Base-by-base conservation (phyloP, 30 jellyfish, hydroid and myxozoan species). In the Aurelia coerulea region DNA sequence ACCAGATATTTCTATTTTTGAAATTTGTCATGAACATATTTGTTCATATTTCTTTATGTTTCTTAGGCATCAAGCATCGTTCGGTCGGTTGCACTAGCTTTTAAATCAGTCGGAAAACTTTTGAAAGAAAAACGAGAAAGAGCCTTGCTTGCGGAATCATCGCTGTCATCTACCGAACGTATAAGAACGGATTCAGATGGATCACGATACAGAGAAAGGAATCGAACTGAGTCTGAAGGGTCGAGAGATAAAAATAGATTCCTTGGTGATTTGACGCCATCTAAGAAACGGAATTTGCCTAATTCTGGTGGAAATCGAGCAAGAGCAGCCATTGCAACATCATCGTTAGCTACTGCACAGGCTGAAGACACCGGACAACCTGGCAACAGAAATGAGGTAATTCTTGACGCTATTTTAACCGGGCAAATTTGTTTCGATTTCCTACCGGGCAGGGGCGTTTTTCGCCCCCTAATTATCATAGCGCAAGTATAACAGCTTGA, bases 31-130 rank as follows among this genome's bases (percentile, higher is more conserved):
- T 39, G 9, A 9, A 39, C 6, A 39, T 3, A 39, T 39, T 39
- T 6, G 0, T 42, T 4, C 56, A 6, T 46, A 9, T 46, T 46
- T 46, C 15, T 35, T 1, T 31, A 5, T 67, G 1, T 4, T 52
- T 64, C 42, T 3, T 39, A 90, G 97, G 96, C 95, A 11, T 83
- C 94, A 67, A 83, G 95, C 70, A 94, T 94, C 65, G 97, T 90
- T 10, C 90, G 97, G 1, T 79, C 97, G 16, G 96, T 94, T 31
- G 98, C 98, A 34, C 79, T 94, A 11, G 90, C 97, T 16, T 94
- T 94, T 80, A 86, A 93, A 62, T 94, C 97, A 1, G 98, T 94
- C 54, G 98, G 97, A 56, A 84, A 85, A 29, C 85, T 88, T 16
- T 33, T 94, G 46, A 86, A 85, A 65, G 98, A 92, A 46, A 83